phyloP scores from a whole-genome alignment of 2,888 invertebrate genomes.

The Unio pictorum region DNA sequence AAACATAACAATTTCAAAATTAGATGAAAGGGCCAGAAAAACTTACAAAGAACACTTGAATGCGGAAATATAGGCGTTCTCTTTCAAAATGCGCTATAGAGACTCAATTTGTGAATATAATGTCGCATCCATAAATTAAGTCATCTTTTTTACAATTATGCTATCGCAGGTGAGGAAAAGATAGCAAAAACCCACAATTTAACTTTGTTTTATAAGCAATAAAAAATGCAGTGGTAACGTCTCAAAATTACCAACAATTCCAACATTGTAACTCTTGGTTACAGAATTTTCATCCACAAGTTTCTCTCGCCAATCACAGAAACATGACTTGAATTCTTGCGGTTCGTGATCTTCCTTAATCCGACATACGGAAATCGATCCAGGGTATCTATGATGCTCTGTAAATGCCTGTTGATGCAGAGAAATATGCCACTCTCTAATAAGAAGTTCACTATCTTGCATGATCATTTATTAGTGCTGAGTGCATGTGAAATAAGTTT shows the following conservation, averaged over 20 bases:
- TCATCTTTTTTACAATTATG: too few relatives aligned
- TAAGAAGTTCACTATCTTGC: neutral
- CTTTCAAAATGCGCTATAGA: too few relatives aligned
- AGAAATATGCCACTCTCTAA: too few relatives aligned
- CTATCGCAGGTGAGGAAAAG: too few relatives aligned
- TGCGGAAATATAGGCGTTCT: too few relatives aligned
- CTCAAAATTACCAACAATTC: conserved; percentile 38
- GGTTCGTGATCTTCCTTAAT: conserved; percentile 52
- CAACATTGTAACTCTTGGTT: conserved; percentile 44
- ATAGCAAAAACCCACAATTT: too few relatives aligned
- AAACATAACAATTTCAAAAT: too few relatives aligned
- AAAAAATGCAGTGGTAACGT: neutral
- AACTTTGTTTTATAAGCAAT: too few relatives aligned
- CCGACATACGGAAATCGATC: conserved; percentile 38
- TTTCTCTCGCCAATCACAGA: conserved; percentile 52
- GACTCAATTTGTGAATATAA: too few relatives aligned
- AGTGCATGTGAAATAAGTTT: neutral
- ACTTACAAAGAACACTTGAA: too few relatives aligned
- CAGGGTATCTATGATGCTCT: conserved; percentile 39
- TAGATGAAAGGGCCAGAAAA: too few relatives aligned
- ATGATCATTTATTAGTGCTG: neutral
- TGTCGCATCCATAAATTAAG: too few relatives aligned
- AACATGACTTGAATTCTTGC: conserved; percentile 42
- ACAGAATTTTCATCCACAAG: conserved; percentile 34
- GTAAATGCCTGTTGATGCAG: conserved; percentile 38